These are phyloP conservation scores for Amphipoea lucens DNA, from an alignment of 2,888 invertebrate species.

Conservation along the genomic window DNA sequence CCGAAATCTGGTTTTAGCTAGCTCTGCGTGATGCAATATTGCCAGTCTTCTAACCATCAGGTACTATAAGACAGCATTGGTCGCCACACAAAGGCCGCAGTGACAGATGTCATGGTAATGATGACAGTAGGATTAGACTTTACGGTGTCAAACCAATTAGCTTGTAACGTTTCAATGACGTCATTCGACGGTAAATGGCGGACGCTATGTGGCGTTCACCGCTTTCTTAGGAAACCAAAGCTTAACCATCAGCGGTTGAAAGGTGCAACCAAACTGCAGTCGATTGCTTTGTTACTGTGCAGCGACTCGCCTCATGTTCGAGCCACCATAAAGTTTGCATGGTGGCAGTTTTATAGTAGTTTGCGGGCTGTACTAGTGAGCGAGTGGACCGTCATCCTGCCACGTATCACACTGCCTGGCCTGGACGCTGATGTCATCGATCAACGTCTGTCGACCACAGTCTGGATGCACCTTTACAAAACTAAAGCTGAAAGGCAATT, in stretches of 20 bases:
- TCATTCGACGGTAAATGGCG: not conserved
- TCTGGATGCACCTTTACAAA: not conserved
- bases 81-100: not conserved
- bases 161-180: not conserved
- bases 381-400: too few species aligned
- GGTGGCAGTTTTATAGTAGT: too few species aligned
- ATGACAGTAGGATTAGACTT: not conserved
- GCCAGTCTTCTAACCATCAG: not conserved
- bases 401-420: not conserved
- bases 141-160: not conserved
- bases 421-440: not conserved
- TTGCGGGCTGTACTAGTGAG: not conserved
- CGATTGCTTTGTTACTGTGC: not conserved
- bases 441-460: not conserved
- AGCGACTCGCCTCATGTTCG: not conserved
- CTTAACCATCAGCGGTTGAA: not conserved
- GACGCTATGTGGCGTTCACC: not conserved
- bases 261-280: not conserved
- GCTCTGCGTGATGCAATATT: not conserved
- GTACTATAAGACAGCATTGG: not conserved
- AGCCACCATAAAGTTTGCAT: too few species aligned
- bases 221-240: not conserved
- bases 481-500: not conserved
- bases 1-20: not conserved
- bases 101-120: not conserved